A percentile compares a stretch with the other conserved stretches of the same genome.
phyloP scores from a whole-genome alignment of 2,113 vertebrate genomes.

The Amphiprion percula region DNA sequence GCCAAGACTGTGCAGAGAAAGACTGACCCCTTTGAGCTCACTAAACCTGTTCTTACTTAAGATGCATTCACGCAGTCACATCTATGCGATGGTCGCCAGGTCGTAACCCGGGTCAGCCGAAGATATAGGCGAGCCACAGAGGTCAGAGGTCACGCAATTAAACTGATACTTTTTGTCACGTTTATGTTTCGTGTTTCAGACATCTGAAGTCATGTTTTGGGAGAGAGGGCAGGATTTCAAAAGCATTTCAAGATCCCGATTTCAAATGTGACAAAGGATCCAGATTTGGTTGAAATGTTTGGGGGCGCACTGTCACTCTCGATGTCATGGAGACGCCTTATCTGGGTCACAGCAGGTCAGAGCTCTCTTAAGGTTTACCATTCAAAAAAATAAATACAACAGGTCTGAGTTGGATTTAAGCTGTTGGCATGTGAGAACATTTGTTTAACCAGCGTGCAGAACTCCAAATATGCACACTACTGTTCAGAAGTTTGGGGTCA shows the following conservation, averaged over 20 bases:
- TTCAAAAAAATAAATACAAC: slow-evolving; percentile 12
- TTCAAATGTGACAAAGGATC: slow-evolving; percentile 17
- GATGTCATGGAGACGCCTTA: slow-evolving; percentile 32
- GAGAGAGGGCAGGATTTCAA: slow-evolving; percentile 12
- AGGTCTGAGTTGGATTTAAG: background rate
- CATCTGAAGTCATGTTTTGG: background rate
- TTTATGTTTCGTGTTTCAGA: slow-evolving; percentile 55
- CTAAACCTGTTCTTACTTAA: slow-evolving; percentile 75
- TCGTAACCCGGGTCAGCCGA: slow-evolving; percentile 61
- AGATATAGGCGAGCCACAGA: slow-evolving; percentile 26
- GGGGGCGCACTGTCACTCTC: slow-evolving; percentile 23
- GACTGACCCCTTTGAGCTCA: slow-evolving; percentile 67
- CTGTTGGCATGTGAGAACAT: background rate
- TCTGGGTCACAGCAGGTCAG: slow-evolving; percentile 49
- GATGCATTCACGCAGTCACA: slow-evolving; percentile 51
- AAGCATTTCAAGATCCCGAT: slow-evolving; percentile 40
- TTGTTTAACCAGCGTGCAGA: background rate
- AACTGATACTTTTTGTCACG: slow-evolving; percentile 57
- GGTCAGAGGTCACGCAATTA: slow-evolving; percentile 63
- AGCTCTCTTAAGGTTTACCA: slow-evolving; percentile 23
- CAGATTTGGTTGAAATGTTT: slow-evolving; percentile 47
- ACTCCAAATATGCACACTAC: background rate
- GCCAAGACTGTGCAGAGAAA: slow-evolving; percentile 36
- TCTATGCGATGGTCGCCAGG: slow-evolving; percentile 49
- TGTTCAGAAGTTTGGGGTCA: too few species aligned